Percentiles rank a stretch among this genome's conserved stretches.
Conservation (phyloP, 2,888 invertebrate genomes). For the Copidosoma aretas region DNA sequence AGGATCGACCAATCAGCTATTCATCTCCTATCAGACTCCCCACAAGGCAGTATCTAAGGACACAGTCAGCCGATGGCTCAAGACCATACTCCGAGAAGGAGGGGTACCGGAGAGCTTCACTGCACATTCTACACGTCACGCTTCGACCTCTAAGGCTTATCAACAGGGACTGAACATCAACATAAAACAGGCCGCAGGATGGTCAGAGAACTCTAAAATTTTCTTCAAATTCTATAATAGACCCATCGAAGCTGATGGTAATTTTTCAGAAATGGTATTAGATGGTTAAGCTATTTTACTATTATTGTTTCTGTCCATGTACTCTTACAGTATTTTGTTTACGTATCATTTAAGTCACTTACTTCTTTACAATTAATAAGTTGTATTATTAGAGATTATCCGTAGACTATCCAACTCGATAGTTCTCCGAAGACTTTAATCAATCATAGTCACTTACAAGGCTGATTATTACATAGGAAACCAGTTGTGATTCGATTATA, state of each 20-base stretch:
- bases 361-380: background rate
- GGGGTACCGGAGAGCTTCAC: background rate
- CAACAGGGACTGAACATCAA: background rate
- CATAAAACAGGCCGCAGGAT: background rate
- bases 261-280: background rate
- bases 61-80: conserved; percentile 13
- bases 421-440: too few species aligned
- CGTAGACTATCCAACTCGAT: too few species aligned
- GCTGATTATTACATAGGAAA: too few species aligned
- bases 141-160: background rate
- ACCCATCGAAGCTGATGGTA: background rate
- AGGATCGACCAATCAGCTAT: background rate
- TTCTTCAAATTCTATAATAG: background rate
- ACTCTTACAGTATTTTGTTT: too few species aligned
- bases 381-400: background rate
- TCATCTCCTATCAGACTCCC: background rate
- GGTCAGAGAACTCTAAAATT: background rate
- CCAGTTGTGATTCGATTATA: background rate
- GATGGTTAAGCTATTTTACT: too few species aligned
- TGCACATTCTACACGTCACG: conserved; percentile 12
- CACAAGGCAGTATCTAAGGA: background rate
- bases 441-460: too few species aligned
- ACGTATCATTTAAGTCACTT: background rate
- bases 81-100: background rate
- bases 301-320: too few species aligned